Evolutionary conservation across 2,888 invertebrate genomes (phyloP).

Genomic region (Chironomus riparius): DNA sequence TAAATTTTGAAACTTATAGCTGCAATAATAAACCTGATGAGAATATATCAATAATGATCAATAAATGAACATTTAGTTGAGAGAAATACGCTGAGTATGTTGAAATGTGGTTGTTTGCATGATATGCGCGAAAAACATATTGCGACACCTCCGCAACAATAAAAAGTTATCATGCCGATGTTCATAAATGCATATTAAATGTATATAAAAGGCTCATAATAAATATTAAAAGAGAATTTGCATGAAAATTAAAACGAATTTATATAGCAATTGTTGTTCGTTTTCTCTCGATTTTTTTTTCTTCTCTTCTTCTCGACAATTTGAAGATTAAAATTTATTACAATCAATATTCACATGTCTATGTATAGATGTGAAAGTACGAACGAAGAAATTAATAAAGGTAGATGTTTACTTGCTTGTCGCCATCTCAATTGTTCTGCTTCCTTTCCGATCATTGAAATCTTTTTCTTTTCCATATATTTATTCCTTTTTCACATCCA

Average conservation of each 20-base stretch:
- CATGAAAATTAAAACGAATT: background rate
- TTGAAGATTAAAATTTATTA: constrained; percentile 19
- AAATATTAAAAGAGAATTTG: too few species aligned
- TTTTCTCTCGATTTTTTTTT: background rate
- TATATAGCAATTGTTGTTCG: background rate
- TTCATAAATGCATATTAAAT: constrained; percentile 19
- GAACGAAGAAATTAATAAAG: constrained; percentile 2
- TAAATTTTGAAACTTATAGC: too few species aligned
- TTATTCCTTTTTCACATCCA: background rate
- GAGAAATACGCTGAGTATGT: background rate
- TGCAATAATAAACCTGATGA: too few species aligned
- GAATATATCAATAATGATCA: too few species aligned
- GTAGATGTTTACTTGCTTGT: background rate
- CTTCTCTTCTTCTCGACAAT: background rate
- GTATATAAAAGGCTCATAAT: background rate
- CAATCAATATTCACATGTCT: background rate
- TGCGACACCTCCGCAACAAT: constrained; percentile 20
- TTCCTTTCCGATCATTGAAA: constrained; percentile 21
- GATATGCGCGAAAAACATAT: background rate
- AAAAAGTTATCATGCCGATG: constrained; percentile 11
- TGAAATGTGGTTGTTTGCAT: background rate
- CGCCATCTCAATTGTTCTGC: background rate
- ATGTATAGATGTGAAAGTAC: background rate
- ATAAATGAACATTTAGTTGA: background rate
- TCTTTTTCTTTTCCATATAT: background rate